phyloP scores from a whole-genome alignment of 2,888 invertebrate genomes.

The Micoletzkya japonica region DNA sequence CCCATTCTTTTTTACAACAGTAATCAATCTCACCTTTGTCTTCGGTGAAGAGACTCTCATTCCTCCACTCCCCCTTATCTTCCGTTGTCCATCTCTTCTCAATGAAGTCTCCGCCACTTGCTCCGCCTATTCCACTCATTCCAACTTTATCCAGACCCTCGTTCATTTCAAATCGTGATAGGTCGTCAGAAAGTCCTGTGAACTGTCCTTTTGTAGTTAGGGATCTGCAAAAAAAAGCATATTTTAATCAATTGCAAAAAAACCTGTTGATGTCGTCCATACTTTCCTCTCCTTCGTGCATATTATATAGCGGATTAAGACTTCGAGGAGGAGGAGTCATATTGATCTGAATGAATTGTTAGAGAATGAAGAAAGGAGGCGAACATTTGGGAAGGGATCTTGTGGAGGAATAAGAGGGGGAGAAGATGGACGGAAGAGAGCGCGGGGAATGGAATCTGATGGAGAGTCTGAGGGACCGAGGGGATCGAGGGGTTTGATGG shows the following conservation, averaged over 20 bases:
- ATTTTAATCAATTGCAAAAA: background rate
- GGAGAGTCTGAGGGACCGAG: background rate
- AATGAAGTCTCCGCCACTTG: conserved; percentile 28
- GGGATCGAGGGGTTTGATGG: background rate
- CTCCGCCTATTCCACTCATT: conserved; percentile 14
- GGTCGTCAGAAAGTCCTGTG: too few relatives aligned
- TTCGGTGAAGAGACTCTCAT: background rate
- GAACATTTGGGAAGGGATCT: too few relatives aligned
- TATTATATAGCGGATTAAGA: conserved; percentile 16
- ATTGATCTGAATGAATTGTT: background rate
- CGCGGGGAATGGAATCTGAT: conserved; percentile 3
- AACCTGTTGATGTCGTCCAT: conserved; percentile 13
- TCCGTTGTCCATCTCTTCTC: conserved; percentile 3
- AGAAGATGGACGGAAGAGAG: conserved; percentile 9
- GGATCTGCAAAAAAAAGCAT: background rate
- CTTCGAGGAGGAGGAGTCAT: conserved; percentile 10
- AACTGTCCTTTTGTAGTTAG: too few relatives aligned
- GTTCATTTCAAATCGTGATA: background rate
- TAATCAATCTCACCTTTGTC: background rate
- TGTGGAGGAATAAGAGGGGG: too few relatives aligned
- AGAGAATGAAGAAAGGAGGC: too few relatives aligned
- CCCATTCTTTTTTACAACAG: background rate
- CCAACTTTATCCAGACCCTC: background rate
- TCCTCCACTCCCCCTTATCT: background rate
- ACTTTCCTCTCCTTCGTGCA: conserved; percentile 1